phyloP scores from a whole-genome alignment of 2,113 vertebrate species.

The Nesogale talazaci region DNA sequence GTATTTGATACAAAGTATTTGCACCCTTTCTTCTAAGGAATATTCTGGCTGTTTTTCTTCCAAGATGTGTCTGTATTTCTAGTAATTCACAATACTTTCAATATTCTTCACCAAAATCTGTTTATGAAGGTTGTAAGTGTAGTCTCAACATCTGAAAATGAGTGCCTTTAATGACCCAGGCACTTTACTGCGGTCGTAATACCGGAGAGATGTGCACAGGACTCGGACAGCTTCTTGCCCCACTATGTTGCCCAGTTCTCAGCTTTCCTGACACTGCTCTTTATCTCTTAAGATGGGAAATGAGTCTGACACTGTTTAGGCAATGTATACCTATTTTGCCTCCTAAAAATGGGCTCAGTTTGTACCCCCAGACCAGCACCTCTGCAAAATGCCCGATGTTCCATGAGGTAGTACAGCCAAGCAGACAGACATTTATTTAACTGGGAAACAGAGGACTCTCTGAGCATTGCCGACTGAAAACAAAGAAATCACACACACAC shows the following conservation, averaged over 20 bases:
- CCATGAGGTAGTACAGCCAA: not conserved
- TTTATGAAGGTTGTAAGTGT: not conserved
- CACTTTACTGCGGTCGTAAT: not conserved
- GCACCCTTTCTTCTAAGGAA: too few species aligned
- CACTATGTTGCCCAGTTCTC: not conserved
- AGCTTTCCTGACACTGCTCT: not conserved
- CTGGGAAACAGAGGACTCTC: not conserved
- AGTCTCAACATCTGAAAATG: not conserved
- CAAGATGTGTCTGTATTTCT: too few species aligned
- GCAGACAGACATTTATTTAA: not conserved
- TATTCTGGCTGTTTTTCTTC: too few species aligned
- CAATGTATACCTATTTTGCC: not conserved
- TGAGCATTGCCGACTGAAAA: not conserved
- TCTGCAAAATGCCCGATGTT: not conserved
- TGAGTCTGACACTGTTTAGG: not conserved
- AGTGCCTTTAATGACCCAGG: not conserved
- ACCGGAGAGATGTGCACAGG: not conserved
- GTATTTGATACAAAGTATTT: too few species aligned
- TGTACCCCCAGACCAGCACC: not conserved
- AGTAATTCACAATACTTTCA: too few species aligned
- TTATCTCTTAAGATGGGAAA: not conserved
- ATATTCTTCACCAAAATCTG: too few species aligned
- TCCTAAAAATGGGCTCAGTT: slow-evolving; percentile 23
- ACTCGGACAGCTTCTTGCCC: not conserved
- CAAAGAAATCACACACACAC: not conserved